Percentiles rank a stretch among this genome's conserved stretches.
These are phyloP conservation scores for Stomatorhinus walkeri DNA, from an alignment of 2,797 vertebrate species.

Conservation along the genomic window DNA sequence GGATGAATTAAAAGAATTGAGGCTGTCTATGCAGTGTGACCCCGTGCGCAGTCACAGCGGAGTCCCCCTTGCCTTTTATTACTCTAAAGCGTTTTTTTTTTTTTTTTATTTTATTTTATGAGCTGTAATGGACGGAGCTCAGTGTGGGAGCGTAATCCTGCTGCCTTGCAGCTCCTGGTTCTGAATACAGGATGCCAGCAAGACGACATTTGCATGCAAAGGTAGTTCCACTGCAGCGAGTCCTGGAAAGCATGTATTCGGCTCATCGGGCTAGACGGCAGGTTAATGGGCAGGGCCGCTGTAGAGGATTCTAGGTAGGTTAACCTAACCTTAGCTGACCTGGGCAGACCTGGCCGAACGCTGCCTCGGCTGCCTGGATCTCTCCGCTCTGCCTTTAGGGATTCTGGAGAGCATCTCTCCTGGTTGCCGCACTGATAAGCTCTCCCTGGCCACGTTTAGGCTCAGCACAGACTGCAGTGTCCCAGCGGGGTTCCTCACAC, in stretches of 20 bases:
- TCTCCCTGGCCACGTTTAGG: neutral
- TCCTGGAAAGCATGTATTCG: neutral
- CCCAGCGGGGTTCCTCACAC: neutral
- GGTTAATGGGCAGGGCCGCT: neutral
- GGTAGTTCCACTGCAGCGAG: constrained; percentile 25
- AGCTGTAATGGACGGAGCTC: neutral
- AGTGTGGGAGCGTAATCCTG: neutral
- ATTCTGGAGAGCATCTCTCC: neutral
- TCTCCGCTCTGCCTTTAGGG: neutral
- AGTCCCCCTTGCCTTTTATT: neutral
- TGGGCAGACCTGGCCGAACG: neutral
- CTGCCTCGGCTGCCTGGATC: neutral
- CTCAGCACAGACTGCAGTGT: neutral
- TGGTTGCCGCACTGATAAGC: neutral
- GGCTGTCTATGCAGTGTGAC: neutral
- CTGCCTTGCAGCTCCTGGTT: neutral
- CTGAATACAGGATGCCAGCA: neutral
- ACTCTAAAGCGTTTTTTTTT: neutral
- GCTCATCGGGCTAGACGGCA: constrained; percentile 28
- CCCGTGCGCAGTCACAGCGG: neutral
- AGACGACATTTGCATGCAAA: constrained; percentile 16
- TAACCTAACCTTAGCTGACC: neutral
- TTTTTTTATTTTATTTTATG: neutral
- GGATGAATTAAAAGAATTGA: neutral
- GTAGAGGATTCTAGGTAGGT: neutral